Base-by-base conservation (phyloP, 2,888 invertebrate genomes). In the Micoletzkya japonica region DNA sequence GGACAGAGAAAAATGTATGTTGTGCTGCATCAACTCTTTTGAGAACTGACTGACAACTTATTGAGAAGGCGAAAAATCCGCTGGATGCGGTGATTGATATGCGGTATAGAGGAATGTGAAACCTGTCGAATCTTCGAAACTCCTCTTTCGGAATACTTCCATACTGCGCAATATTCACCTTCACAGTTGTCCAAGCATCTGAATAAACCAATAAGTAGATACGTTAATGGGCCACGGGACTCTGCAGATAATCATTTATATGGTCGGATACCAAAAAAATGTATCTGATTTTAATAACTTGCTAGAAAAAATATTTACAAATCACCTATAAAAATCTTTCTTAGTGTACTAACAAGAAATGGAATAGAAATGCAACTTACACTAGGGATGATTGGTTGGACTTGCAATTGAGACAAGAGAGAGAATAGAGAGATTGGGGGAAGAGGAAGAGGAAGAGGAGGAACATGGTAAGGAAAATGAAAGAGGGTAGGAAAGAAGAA, bases 161-260 rank as follows among this genome's bases (percentile, higher is more conserved):
- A 66, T 36, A 66, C 64, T 54, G 52, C 64, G 44, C 64, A 66
- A 2, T 36, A 2, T 14, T 66, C 64, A 20, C 64, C 64, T 36
- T 34, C 54, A 36, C 64, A 66, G 17, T 34, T 44, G 34, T 17
- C 37, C n/a, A 30, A 52, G 37, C 64, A 66, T 20, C 64, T 66
- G 37, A 20, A 59, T 28, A 14, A 30, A 26, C 10, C 4, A 10
- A 52, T n/a, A 20, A 10, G 52, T 52, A n/a, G n/a, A n/a, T n/a
- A n/a, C n/a, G n/a, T n/a, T n/a, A n/a, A n/a, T n/a, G n/a, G n/a
- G n/a, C n/a, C n/a, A n/a, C n/a, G n/a, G n/a, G n/a, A n/a, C n/a
- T n/a, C n/a, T n/a, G n/a, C n/a, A n/a, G n/a, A n/a, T n/a, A n/a
- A n/a, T n/a, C n/a, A n/a, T n/a, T n/a, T n/a, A n/a, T n/a, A n/a